Conservation (phyloP, 2,888 invertebrate genomes). For the Leuctra nigra region DNA sequence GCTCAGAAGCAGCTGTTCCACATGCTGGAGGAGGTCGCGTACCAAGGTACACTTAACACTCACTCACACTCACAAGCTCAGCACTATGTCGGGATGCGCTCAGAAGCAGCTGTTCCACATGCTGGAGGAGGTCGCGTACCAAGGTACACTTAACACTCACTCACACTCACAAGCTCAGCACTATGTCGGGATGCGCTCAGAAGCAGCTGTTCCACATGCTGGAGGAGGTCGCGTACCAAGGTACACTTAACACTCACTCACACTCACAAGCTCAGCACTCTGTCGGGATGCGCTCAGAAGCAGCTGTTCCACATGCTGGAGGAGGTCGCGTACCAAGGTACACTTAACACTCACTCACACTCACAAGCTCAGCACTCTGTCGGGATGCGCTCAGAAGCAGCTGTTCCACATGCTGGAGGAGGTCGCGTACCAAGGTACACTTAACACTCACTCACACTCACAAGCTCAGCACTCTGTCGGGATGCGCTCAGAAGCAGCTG, state of each 20-base stretch:
- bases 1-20: conserved; percentile 84
- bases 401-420: conserved; percentile 91
- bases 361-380: conserved; percentile 81
- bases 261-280: conserved; percentile 78
- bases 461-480: conserved; percentile 83
- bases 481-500: conserved; percentile 84
- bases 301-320: conserved; percentile 88
- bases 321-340: conserved; percentile 81
- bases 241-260: too few relatives aligned
- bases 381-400: conserved; percentile 87
- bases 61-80: conserved; percentile 81
- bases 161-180: conserved; percentile 81
- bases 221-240: conserved; percentile 86
- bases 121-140: conserved; percentile 87
- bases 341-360: too few relatives aligned
- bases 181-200: conserved; percentile 86
- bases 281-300: conserved; percentile 90
- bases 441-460: too few relatives aligned
- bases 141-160: too few relatives aligned
- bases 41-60: conserved; percentile 70
- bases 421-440: conserved; percentile 76
- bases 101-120: conserved; percentile 87
- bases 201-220: conserved; percentile 87
- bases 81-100: conserved; percentile 85
- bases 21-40: conserved; percentile 90